A percentile compares a stretch with the other conserved stretches of the same genome.
Conservation (phyloP, 2,797 vertebrate genomes). For the Crypturellus tataupa region DNA sequence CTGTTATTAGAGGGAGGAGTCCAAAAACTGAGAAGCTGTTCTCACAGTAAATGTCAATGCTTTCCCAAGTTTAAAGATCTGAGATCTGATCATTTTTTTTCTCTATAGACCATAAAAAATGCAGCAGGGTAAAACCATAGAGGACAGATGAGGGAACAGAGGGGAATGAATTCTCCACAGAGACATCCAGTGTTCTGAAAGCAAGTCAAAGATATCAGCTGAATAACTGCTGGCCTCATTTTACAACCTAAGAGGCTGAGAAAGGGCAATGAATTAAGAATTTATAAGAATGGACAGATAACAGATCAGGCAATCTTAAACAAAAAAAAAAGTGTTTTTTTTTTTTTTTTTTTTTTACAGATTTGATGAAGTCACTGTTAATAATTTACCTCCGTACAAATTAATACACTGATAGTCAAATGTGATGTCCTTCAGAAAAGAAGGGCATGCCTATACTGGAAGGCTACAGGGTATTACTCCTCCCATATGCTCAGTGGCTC, state of each 20-base stretch:
- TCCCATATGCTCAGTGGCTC: not conserved
- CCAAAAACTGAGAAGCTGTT: slow-evolving; percentile 11
- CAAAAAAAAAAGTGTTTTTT: slow-evolving; percentile 1
- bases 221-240: slow-evolving; percentile 58
- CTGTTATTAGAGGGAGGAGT: not conserved
- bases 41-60: not conserved
- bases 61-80: slow-evolving; percentile 23
- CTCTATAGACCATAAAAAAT: not conserved
- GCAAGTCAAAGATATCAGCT: not conserved
- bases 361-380: slow-evolving; percentile 60
- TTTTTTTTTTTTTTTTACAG: slow-evolving; percentile 24
- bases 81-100: not conserved
- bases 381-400: slow-evolving; percentile 66
- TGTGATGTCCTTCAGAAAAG: slow-evolving; percentile 39
- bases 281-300: slow-evolving; percentile 64
- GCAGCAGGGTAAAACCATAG: not conserved
- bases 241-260: slow-evolving; percentile 67
- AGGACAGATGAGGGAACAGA: slow-evolving; percentile 11
- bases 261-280: slow-evolving; percentile 73
- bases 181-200: slow-evolving; percentile 3
- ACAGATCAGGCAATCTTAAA: slow-evolving; percentile 47
- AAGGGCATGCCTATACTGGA: slow-evolving; percentile 16
- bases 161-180: slow-evolving; percentile 23
- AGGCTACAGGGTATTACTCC: not conserved
- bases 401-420: slow-evolving; percentile 9